Evolutionary conservation across 2,888 invertebrate species (phyloP).

Genomic region (Dendrolimus houi): DNA sequence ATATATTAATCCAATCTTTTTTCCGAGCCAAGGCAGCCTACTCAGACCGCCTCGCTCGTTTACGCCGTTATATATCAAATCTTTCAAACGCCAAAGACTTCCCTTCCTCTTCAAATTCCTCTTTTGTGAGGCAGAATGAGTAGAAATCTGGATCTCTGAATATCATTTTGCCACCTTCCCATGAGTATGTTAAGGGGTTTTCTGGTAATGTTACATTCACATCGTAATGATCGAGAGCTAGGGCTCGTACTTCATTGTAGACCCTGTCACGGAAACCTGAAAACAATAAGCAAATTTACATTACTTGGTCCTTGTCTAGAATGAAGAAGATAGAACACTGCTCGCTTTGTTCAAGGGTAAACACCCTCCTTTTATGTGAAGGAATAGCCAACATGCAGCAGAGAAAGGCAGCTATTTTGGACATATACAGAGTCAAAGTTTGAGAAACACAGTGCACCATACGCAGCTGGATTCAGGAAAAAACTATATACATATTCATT

Average conservation of each 20-base stretch:
- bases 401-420: too few relatives aligned
- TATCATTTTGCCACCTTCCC: conserved; percentile 90
- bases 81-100: conserved; percentile 72
- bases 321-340: too few relatives aligned
- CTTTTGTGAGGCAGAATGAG: conserved; percentile 83
- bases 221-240: conserved; percentile 86
- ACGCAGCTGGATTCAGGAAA: too few relatives aligned
- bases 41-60: conserved; percentile 52
- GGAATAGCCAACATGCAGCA: too few relatives aligned
- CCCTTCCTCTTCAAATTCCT: conserved; percentile 94
- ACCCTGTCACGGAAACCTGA: conserved; percentile 85
- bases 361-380: too few relatives aligned
- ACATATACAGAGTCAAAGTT: too few relatives aligned
- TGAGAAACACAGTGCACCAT: too few relatives aligned
- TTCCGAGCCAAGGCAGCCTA: conserved; percentile 42
- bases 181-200: conserved; percentile 89
- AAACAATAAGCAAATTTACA: neutral
- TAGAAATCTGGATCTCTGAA: conserved; percentile 85
- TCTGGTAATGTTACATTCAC: conserved; percentile 79
- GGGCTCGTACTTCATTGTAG: conserved; percentile 82
- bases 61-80: conserved; percentile 70
- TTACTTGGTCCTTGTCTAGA: too few relatives aligned
- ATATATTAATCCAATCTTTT: conserved; percentile 10
- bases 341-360: too few relatives aligned
- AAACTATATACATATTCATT: too few relatives aligned